phyloP scores from a whole-genome alignment of 2,797 vertebrate species.

The Sternotherus odoratus region DNA sequence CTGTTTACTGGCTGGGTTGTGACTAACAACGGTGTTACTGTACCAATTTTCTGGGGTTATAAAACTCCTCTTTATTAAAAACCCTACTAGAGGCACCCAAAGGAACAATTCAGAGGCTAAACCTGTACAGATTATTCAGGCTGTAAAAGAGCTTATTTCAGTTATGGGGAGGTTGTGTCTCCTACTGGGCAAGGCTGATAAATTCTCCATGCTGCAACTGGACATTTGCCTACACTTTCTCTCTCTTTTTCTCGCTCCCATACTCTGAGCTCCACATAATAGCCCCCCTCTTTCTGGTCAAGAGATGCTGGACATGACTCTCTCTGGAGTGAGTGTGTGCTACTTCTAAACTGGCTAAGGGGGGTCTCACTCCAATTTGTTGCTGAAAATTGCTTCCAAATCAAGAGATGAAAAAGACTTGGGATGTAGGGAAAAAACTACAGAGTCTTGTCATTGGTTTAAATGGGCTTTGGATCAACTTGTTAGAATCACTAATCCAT shows the following conservation, averaged over 20 bases:
- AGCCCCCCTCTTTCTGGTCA: not conserved
- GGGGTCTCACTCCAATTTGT: not conserved
- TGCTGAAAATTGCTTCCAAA: not conserved
- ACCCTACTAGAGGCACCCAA: not conserved
- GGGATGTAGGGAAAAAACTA: not conserved
- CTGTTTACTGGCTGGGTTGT: not conserved
- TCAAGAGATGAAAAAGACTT: not conserved
- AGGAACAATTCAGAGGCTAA: not conserved
- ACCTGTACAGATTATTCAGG: not conserved
- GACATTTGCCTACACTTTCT: not conserved
- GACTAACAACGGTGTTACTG: not conserved
- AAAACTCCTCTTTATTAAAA: not conserved
- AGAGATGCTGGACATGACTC: not conserved
- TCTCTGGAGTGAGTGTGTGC: not conserved
- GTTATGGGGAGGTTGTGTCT: not conserved
- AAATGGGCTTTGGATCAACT: not conserved
- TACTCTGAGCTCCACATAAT: not conserved
- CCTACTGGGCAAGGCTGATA: not conserved
- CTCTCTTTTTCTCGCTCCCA: not conserved
- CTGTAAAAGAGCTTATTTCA: not conserved
- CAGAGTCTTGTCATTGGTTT: not conserved
- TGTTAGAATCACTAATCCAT: not conserved
- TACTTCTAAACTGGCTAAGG: not conserved
- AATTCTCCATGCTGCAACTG: not conserved
- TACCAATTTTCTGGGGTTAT: not conserved